These are phyloP conservation scores for Geococcyx californianus DNA, from an alignment of 2,113 vertebrate species.

Conservation along the genomic window DNA sequence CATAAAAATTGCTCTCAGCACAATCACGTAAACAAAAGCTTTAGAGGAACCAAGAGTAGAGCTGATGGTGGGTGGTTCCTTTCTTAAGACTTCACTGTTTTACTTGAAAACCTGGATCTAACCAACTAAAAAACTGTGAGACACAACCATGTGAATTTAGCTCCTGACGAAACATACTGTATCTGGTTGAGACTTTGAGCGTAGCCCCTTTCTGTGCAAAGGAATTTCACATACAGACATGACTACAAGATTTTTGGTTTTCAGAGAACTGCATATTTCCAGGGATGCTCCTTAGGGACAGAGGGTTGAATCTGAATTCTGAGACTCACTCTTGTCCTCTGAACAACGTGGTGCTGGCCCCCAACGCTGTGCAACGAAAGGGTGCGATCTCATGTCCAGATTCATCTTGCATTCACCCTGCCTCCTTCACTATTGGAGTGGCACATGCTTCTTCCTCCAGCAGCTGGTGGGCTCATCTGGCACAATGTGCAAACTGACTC, in stretches of 20 bases:
- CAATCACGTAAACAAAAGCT: background rate
- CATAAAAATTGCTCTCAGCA: background rate
- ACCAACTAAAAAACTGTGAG: background rate
- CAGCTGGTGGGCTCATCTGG: slow-evolving; percentile 59
- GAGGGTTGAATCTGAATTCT: background rate
- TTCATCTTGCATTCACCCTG: slow-evolving; percentile 26
- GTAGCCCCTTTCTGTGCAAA: background rate
- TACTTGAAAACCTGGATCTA: background rate
- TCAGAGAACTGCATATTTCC: background rate
- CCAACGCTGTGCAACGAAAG: rapidly evolving
- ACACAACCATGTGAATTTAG: background rate
- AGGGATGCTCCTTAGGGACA: background rate
- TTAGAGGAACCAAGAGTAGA: background rate
- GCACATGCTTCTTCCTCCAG: slow-evolving; percentile 23
- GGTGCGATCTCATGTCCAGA: background rate
- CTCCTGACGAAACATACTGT: background rate
- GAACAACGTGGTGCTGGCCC: background rate
- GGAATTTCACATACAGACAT: rapidly evolving
- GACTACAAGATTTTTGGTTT: rapidly evolving
- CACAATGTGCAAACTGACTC: background rate
- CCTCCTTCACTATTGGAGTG: background rate
- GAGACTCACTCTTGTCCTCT: background rate
- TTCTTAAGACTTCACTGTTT: background rate
- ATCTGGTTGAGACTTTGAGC: background rate
- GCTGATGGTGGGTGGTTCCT: background rate